Evolutionary conservation across 2,888 invertebrate species (phyloP).

Genomic region (Tryphoninae sp.): DNA sequence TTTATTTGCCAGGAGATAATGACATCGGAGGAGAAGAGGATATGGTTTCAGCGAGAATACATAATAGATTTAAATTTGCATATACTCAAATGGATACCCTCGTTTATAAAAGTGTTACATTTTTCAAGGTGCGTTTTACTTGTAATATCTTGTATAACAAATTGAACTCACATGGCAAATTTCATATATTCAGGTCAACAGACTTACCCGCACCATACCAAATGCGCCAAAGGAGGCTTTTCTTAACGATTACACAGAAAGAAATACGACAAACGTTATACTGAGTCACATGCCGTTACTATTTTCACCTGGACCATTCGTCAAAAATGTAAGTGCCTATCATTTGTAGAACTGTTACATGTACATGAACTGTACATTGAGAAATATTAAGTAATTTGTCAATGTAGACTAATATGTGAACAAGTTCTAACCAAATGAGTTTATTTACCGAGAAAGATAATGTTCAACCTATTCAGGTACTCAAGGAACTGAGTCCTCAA

Average conservation of each 20-base stretch:
- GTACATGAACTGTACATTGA: too few species aligned
- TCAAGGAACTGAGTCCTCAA: constrained; percentile 86
- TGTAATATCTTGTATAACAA: neutral
- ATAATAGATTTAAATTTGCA: constrained; percentile 85
- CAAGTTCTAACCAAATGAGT: neutral
- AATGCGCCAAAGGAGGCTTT: constrained; percentile 81
- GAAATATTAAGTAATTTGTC: neutral
- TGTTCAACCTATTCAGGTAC: constrained; percentile 81
- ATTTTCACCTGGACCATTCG: constrained; percentile 82
- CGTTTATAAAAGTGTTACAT: constrained; percentile 84
- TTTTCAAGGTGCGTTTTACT: constrained; percentile 85
- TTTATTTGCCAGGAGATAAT: constrained; percentile 97
- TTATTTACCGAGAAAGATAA: constrained; percentile 27
- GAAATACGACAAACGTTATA: constrained; percentile 85
- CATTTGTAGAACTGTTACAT: too few species aligned
- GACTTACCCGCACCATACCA: constrained; percentile 86
- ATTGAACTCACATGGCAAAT: constrained; percentile 6
- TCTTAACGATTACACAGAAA: constrained; percentile 79
- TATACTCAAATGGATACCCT: constrained; percentile 85
- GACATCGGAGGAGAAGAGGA: constrained; percentile 97
- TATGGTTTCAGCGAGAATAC: constrained; percentile 87
- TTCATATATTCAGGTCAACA: constrained; percentile 82
- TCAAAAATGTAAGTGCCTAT: constrained; percentile 81
- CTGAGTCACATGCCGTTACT: constrained; percentile 89
- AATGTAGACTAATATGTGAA: too few species aligned